Conservation (phyloP, 2,113 vertebrate species). For the Petroica traversi region DNA sequence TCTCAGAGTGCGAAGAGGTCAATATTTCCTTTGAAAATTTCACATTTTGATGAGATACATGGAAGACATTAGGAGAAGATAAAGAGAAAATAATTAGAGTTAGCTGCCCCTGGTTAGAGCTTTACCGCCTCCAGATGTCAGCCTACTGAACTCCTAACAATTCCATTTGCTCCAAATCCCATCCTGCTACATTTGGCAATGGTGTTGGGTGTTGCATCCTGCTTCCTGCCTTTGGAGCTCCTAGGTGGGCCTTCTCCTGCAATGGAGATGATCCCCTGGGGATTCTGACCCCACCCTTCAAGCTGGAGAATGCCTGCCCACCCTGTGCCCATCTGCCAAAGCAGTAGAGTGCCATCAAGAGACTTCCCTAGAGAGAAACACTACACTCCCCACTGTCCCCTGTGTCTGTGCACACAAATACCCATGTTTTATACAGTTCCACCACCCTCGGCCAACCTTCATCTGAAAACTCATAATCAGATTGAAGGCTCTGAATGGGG, state of each 20-base stretch:
- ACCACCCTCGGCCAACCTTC: not conserved
- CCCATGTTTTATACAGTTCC: not conserved
- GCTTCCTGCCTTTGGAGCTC: not conserved
- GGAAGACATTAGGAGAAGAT: not conserved
- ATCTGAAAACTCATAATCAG: not conserved
- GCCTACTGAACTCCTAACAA: not conserved
- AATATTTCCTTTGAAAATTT: not conserved
- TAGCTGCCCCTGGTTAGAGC: not conserved
- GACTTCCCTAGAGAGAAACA: not conserved
- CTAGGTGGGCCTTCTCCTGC: not conserved
- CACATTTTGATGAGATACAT: not conserved
- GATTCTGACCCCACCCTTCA: not conserved
- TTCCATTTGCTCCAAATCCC: not conserved
- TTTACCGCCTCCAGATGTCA: not conserved
- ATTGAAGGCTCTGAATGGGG: not conserved
- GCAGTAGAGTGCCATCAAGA: not conserved
- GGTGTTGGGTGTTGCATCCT: not conserved
- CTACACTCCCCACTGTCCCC: not conserved
- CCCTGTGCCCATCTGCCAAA: not conserved
- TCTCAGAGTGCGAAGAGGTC: not conserved
- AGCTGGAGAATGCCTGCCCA: not conserved
- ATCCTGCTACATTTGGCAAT: not conserved
- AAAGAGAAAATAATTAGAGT: not conserved
- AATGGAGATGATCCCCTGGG: fast-evolving
- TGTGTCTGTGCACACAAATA: not conserved